phyloP scores from a whole-genome alignment of 2,888 invertebrate genomes.

The Cryptophagus acutangulus region DNA sequence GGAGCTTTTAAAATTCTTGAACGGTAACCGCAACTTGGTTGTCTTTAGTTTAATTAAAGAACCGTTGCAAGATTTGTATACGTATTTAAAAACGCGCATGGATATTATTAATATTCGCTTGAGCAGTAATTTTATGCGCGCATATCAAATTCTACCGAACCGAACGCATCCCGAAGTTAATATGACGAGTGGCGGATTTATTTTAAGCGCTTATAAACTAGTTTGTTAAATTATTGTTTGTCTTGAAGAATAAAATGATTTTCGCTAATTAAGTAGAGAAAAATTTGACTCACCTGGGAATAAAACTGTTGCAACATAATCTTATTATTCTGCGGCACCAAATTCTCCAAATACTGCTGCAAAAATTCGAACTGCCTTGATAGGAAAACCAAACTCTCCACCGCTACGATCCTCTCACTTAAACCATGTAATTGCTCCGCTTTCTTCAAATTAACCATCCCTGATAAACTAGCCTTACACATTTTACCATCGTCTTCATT shows the following conservation, averaged over 20 bases:
- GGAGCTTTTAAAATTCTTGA: constrained; percentile 70
- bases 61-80: constrained; percentile 78
- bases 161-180: constrained; percentile 93
- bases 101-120: constrained; percentile 73
- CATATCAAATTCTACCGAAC: constrained; percentile 84
- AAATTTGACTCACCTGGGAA: constrained; percentile 50
- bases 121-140: constrained; percentile 80
- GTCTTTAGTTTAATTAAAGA: constrained; percentile 77
- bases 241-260: constrained; percentile 5
- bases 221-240: constrained; percentile 24
- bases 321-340: constrained; percentile 68
- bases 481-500: constrained; percentile 43
- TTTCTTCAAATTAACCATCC: constrained; percentile 61
- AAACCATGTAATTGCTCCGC: constrained; percentile 77
- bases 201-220: constrained; percentile 65
- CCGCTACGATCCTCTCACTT: constrained; percentile 81
- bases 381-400: constrained; percentile 88
- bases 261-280: constrained; percentile 10
- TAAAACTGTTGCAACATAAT: constrained; percentile 67
- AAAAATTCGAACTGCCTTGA: constrained; percentile 81
- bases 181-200: constrained; percentile 87
- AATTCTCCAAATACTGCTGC: constrained; percentile 77
- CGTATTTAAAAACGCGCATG: constrained; percentile 66
- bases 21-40: constrained; percentile 77
- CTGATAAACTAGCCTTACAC: constrained; percentile 53